Percentiles rank a stretch among this genome's conserved stretches.
These are phyloP conservation scores for Trogon melanurus DNA, from an alignment of 2,113 vertebrate species.

Conservation along the genomic window DNA sequence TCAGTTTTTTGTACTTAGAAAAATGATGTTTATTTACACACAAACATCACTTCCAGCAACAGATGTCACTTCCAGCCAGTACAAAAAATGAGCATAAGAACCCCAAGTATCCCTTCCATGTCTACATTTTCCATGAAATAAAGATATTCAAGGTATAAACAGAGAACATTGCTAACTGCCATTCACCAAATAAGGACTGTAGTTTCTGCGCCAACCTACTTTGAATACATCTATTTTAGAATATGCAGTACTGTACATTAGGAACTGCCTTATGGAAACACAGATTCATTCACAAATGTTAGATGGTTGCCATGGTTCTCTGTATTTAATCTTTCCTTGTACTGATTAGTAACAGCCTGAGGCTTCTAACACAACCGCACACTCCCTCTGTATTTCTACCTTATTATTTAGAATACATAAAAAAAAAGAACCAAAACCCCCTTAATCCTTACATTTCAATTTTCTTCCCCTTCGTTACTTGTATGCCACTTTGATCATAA, in stretches of 20 bases:
- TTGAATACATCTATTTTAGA: slow-evolving; percentile 30
- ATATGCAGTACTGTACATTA: not conserved
- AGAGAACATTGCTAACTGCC: slow-evolving; percentile 26
- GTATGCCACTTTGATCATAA: not conserved
- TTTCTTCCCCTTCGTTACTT: not conserved
- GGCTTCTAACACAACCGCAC: not conserved
- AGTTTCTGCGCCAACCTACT: not conserved
- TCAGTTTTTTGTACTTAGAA: slow-evolving; percentile 3
- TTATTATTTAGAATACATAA: not conserved
- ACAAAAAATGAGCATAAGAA: not conserved
- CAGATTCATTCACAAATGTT: slow-evolving; percentile 64
- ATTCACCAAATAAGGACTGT: slow-evolving; percentile 36
- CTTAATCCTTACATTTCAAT: not conserved
- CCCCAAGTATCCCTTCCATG: not conserved
- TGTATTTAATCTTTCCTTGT: slow-evolving; percentile 1
- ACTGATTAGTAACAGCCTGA: slow-evolving; percentile 8
- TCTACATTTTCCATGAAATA: slow-evolving; percentile 47
- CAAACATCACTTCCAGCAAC: slow-evolving; percentile 17
- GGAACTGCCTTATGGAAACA: slow-evolving; percentile 34
- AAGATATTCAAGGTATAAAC: slow-evolving; percentile 40
- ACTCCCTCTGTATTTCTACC: not conserved
- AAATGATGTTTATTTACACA: slow-evolving; percentile 36
- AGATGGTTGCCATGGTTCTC: slow-evolving; percentile 45
- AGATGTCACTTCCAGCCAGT: not conserved
- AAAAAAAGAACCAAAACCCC: not conserved